Conservation (phyloP, 2,888 invertebrate species). For the Erebia epiphron region DNA sequence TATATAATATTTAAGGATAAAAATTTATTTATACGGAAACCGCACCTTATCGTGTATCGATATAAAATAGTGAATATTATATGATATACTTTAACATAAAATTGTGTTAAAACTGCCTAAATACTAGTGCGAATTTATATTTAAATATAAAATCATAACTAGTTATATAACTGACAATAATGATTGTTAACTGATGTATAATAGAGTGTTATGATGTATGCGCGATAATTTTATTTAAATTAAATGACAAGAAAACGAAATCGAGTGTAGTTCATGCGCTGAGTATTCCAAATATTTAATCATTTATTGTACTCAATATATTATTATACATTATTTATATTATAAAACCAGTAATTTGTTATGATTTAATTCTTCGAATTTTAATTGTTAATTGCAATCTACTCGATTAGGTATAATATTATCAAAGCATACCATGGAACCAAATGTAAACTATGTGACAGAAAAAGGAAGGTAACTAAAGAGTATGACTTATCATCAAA, state of each 20-base stretch:
- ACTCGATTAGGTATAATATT: not conserved
- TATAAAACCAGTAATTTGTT: not conserved
- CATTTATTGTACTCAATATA: not conserved
- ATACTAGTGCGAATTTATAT: conserved; percentile 82
- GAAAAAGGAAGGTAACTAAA: not conserved
- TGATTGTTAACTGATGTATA: conserved; percentile 83
- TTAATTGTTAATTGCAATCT: not conserved
- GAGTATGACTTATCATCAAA: no score
- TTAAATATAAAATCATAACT: conserved; percentile 80
- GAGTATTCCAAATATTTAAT: conserved; percentile 46
- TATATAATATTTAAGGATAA: not conserved
- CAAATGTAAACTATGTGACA: not conserved
- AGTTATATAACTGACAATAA: conserved; percentile 83
- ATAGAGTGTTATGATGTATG: conserved; percentile 75
- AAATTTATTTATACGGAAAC: conserved; percentile 39
- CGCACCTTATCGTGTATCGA: conserved; percentile 57
- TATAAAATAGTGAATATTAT: conserved; percentile 63
- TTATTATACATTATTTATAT: not conserved
- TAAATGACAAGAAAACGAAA: conserved; percentile 58
- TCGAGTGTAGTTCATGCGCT: conserved; percentile 64
- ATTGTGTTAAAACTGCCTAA: conserved; percentile 81
- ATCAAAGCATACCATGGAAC: not conserved
- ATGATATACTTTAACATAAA: conserved; percentile 55
- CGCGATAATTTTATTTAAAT: conserved; percentile 67
- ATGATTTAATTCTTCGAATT: not conserved